Conservation (phyloP, 2,888 invertebrate species). For the Gymnoscelis rufifasciata region DNA sequence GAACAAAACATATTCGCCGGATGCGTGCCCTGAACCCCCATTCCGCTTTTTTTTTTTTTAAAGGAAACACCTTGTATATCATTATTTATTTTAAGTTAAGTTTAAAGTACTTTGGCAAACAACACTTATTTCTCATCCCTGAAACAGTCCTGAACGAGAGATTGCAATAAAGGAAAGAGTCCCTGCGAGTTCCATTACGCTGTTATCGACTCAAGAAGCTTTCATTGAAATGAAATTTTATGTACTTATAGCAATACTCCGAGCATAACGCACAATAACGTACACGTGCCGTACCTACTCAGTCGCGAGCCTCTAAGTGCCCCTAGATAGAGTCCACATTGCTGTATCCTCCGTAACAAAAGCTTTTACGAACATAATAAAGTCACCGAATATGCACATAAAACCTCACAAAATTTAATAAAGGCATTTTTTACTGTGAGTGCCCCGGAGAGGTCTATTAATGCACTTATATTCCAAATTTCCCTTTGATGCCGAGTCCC, state of each 20-base stretch:
- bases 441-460: conserved; percentile 70
- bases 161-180: background rate
- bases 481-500: conserved; percentile 60
- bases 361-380: conserved; percentile 60
- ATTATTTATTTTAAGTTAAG: too few species aligned
- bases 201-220: conserved; percentile 16
- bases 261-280: background rate
- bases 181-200: conserved; percentile 1
- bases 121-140: too few species aligned
- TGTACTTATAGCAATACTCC: conserved; percentile 17
- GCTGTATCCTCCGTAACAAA: conserved; percentile 42
- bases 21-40: too few species aligned
- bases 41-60: too few species aligned
- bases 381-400: conserved; percentile 60
- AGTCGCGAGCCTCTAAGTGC: too few species aligned
- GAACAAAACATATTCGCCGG: too few species aligned
- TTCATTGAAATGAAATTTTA: conserved; percentile 15
- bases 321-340: conserved; percentile 23
- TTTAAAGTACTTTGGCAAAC: too few species aligned
- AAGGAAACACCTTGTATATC: too few species aligned
- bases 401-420: conserved; percentile 72
- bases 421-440: conserved; percentile 67
- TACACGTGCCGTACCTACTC: conserved; percentile 3
- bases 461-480: conserved; percentile 76
- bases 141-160: too few species aligned